Conservation (phyloP, 2,888 invertebrate species). For the Polia nebulosa region DNA sequence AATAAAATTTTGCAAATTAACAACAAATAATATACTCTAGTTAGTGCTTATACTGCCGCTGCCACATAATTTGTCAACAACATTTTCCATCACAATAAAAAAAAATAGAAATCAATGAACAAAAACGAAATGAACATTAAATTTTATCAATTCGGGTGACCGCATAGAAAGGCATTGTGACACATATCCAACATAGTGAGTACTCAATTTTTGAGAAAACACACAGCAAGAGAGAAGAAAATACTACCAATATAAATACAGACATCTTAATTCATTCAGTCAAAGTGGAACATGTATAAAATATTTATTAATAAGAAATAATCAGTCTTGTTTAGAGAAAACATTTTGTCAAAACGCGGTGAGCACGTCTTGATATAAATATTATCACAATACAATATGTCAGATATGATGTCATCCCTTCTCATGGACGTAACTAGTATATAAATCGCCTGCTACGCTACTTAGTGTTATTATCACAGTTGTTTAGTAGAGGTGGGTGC, state of each 20-base stretch:
- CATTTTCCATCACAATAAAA: slow-evolving; percentile 89
- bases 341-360: slow-evolving; percentile 86
- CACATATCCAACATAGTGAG: slow-evolving; percentile 91
- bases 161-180: slow-evolving; percentile 90
- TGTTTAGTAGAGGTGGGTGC: slow-evolving; percentile 91
- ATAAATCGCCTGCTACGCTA: slow-evolving; percentile 91
- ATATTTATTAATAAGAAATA: slow-evolving; percentile 91
- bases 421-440: slow-evolving; percentile 91
- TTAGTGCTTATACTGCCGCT: slow-evolving; percentile 85
- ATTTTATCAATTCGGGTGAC: slow-evolving; percentile 88
- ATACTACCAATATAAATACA: slow-evolving; percentile 89
- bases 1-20: slow-evolving; percentile 90
- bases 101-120: slow-evolving; percentile 84
- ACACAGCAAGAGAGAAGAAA: slow-evolving; percentile 84
- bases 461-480: slow-evolving; percentile 92
- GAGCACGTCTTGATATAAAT: slow-evolving; percentile 83
- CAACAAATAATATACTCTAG: slow-evolving; percentile 88
- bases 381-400: slow-evolving; percentile 91
- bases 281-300: slow-evolving; percentile 90
- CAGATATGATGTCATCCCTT: slow-evolving; percentile 92
- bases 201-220: slow-evolving; percentile 84
- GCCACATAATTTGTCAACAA: slow-evolving; percentile 90
- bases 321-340: slow-evolving; percentile 92
- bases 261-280: slow-evolving; percentile 90
- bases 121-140: slow-evolving; percentile 79